phyloP scores from a whole-genome alignment of 2,888 invertebrate species.

The Cryptocephalus primarius region DNA sequence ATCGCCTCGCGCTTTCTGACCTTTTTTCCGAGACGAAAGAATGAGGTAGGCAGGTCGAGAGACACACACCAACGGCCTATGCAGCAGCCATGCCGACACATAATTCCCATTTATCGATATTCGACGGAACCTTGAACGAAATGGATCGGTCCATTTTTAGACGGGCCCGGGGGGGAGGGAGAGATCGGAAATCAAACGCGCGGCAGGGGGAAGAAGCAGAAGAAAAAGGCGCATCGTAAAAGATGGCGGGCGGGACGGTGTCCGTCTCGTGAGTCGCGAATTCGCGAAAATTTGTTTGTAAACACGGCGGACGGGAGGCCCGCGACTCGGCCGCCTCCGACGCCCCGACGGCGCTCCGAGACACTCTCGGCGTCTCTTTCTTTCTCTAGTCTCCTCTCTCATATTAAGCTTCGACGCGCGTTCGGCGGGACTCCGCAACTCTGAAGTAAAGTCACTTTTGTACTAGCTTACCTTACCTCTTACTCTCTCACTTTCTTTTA shows the following conservation, averaged over 20 bases:
- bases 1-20: no score
- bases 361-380: no score
- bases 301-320: constrained; percentile 14
- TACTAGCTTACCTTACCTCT: no score
- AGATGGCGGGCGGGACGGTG: constrained; percentile 38
- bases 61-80: no score
- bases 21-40: no score
- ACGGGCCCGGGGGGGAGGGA: constrained; percentile 19
- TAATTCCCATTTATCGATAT: no score
- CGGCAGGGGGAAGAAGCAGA: constrained; percentile 19
- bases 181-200: neutral
- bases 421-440: neutral
- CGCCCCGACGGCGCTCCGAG: neutral
- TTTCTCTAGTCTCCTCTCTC: no score
- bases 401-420: neutral
- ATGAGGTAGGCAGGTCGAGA: no score
- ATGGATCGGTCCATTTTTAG: constrained; percentile 31
- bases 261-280: constrained; percentile 31
- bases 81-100: no score
- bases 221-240: constrained; percentile 33
- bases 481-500: no score
- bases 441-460: no score
- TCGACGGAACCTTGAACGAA: neutral
- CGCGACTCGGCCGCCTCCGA: neutral
- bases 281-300: constrained; percentile 34